Evolutionary conservation across 1,140 invertebrate species (phyloP).

Genomic region (Drosophila saltans): DNA sequence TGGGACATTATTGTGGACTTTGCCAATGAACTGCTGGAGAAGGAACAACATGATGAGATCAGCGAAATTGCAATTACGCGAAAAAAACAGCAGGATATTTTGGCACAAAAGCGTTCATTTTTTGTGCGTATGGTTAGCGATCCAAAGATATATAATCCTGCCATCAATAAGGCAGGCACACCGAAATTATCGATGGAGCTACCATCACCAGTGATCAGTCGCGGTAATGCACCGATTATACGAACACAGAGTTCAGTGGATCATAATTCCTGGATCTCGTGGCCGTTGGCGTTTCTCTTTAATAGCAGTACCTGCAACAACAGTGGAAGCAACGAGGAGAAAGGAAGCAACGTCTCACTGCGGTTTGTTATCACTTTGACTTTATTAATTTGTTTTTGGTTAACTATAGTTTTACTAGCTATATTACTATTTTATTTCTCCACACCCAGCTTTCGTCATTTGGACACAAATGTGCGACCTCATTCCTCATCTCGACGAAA

Average conservation of each 20-base stretch:
- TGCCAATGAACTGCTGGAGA: slow-evolving; percentile 91
- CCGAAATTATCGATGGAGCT: slow-evolving; percentile 84
- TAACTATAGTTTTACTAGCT: background rate
- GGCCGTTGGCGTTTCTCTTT: slow-evolving; percentile 94
- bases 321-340: slow-evolving; percentile 86
- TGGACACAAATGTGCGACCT: slow-evolving; percentile 90
- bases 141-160: slow-evolving; percentile 97
- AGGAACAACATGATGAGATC: slow-evolving; percentile 88
- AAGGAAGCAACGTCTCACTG: slow-evolving; percentile 89
- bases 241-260: slow-evolving; percentile 83
- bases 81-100: slow-evolving; percentile 87
- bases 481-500: slow-evolving; percentile 74
- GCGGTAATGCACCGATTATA: slow-evolving; percentile 83
- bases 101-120: slow-evolving; percentile 95
- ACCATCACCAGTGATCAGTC: slow-evolving; percentile 83
- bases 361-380: slow-evolving; percentile 85
- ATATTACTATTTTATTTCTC: background rate
- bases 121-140: slow-evolving; percentile 98
- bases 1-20: slow-evolving; percentile 95
- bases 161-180: slow-evolving; percentile 89
- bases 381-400: background rate
- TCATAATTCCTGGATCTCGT: slow-evolving; percentile 92
- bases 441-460: slow-evolving; percentile 88
- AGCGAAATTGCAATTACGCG: slow-evolving; percentile 86
- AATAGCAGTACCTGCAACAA: slow-evolving; percentile 61